These are phyloP conservation scores for Crenuchus spilurus DNA, from an alignment of 2,797 vertebrate genomes.

Conservation along the genomic window DNA sequence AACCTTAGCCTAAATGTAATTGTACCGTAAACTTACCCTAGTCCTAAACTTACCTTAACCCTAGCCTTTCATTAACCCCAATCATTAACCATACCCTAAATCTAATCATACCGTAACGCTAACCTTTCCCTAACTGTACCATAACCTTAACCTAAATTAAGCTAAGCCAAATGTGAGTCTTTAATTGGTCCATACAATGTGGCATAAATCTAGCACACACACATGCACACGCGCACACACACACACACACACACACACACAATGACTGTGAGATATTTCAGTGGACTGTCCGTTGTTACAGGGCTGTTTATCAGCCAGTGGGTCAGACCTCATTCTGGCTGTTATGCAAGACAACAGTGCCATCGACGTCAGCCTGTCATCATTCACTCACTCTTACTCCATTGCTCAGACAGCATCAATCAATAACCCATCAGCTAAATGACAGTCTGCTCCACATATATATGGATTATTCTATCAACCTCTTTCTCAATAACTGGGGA, in stretches of 20 bases:
- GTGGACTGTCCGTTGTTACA: background rate
- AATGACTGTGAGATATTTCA: no score
- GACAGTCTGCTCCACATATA: constrained; percentile 24
- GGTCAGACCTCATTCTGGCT: constrained; percentile 33
- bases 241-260: constrained; percentile 15
- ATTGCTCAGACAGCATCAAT: constrained; percentile 29
- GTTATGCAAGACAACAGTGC: constrained; percentile 8
- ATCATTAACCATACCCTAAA: no score
- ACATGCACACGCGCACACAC: background rate
- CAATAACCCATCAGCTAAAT: constrained; percentile 38
- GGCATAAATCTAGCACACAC: no score
- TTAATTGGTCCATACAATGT: no score
- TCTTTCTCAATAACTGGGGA: constrained; percentile 1
- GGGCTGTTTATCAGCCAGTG: constrained; percentile 3
- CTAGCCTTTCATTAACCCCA: no score
- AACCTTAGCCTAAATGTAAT: no score
- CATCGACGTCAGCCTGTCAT: constrained; percentile 20
- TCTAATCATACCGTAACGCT: no score
- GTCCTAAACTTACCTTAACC: no score
- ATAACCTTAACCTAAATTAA: no score
- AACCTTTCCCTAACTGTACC: no score
- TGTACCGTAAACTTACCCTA: no score
- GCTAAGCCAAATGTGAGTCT: no score
- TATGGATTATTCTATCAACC: constrained; percentile 26
- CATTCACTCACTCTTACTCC: constrained; percentile 22